Base-by-base conservation (phyloP, 2,888 invertebrate species). In the Hydroisotoma schaefferi region DNA sequence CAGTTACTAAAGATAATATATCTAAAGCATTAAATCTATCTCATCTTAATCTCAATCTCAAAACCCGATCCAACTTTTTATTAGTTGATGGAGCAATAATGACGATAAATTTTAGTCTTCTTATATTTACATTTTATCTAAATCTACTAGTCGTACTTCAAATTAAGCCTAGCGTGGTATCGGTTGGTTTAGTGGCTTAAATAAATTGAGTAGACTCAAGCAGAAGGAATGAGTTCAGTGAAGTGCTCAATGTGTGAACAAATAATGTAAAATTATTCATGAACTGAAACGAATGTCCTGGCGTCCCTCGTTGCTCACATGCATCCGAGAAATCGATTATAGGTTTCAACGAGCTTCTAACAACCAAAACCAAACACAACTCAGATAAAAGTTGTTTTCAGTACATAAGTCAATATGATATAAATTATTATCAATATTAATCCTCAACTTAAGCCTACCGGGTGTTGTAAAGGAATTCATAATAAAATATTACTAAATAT, bases 221-320 rank as follows among this genome's bases (percentile, higher is more conserved):
- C 6, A 12, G 20, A 20, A 25, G 46, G 46, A 46, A 22, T 18
- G 46, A 46, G 6, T 46, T 46, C 5, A 46, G 25, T 23, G 46
- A 46, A 25, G 25, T 3, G 23, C 23, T 23, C 23, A 23, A 46
- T 20, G 46, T 46, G 46, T 46, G 53, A 53, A 53, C 53, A 53
- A 53, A 53, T 53, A 53, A 53, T 53, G 53, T 20, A 53, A 53
- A 53, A 53, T 53, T 53, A 53, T 53, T 53, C 53, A 53, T 53
- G 53, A 53, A 27, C 4, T 27, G 20, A 22, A 53, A 18, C 15
- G 40, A 53, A 40, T 53, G 25, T 53, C 52, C 37, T 20, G 6
- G 29, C 6, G 20, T 46, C 25, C 46, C 25, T 46, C 29, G 22
- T 40, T 53, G 53, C 37, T 53, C 43, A 26, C 53, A 53, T 53